Conservation (phyloP, 2,113 vertebrate genomes). For the Thunnus maccoyii region DNA sequence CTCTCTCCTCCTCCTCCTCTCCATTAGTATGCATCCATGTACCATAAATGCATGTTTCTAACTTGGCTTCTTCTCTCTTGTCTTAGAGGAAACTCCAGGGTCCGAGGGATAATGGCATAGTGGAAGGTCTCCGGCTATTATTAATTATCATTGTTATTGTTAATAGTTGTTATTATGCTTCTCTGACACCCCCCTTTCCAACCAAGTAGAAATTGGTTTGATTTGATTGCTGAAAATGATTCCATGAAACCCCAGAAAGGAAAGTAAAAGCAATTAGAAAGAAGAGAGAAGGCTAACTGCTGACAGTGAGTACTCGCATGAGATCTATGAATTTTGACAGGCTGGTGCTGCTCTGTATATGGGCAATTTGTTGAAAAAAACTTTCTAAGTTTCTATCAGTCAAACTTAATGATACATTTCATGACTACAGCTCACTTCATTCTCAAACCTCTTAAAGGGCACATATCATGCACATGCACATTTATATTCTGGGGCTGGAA, state of each 20-base stretch:
- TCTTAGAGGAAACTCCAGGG: too few relatives aligned
- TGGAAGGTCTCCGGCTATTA: too few relatives aligned
- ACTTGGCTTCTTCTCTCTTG: too few relatives aligned
- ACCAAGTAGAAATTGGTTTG: neutral
- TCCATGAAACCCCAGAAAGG: neutral
- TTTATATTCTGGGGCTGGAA: too few relatives aligned
- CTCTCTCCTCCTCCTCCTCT: too few relatives aligned
- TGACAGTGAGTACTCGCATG: constrained; percentile 9
- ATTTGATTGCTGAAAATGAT: neutral
- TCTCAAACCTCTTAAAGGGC: neutral
- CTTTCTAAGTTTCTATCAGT: constrained; percentile 2
- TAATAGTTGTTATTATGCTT: too few relatives aligned
- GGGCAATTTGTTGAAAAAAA: neutral
- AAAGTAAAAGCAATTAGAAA: constrained; percentile 22
- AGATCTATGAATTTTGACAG: constrained; percentile 32
- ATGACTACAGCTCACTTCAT: neutral
- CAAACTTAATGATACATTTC: neutral
- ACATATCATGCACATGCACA: too few relatives aligned
- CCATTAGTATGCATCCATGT: too few relatives aligned
- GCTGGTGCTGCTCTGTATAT: constrained; percentile 8
- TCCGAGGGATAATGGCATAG: too few relatives aligned
- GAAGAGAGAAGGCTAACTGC: neutral
- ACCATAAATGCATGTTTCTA: too few relatives aligned
- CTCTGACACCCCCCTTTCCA: too few relatives aligned
- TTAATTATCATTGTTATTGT: too few relatives aligned